Conservation (phyloP, 1,140 invertebrate genomes). For the Aphelenchoides avenae region DNA sequence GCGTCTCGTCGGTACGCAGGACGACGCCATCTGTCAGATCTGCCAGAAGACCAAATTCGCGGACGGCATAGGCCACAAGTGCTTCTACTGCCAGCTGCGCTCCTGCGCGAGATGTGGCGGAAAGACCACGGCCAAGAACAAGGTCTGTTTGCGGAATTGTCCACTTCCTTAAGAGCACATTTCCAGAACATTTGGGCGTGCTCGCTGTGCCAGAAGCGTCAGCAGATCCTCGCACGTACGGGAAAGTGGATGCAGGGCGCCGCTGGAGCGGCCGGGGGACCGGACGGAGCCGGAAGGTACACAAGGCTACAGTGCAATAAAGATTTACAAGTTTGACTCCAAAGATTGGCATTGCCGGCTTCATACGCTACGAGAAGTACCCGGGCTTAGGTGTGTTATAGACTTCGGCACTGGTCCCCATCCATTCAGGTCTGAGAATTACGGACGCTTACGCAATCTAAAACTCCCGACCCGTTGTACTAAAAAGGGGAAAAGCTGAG, state of each 20-base stretch:
- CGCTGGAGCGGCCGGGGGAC: conserved; percentile 10
- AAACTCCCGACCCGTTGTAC: too few relatives aligned
- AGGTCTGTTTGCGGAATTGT: conserved; percentile 39
- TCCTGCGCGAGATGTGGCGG: conserved; percentile 96
- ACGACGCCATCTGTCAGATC: conserved; percentile 59
- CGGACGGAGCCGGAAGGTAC: too few relatives aligned
- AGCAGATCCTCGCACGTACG: conserved; percentile 93
- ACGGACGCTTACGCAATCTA: too few relatives aligned
- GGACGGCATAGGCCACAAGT: conserved; percentile 78
- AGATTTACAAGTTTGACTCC: too few relatives aligned
- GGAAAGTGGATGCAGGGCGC: conserved; percentile 65
- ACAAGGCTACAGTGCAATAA: too few relatives aligned
- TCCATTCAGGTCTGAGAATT: too few relatives aligned
- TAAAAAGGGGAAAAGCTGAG: too few relatives aligned
- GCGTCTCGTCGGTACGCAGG: conserved; percentile 54
- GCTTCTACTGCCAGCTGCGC: conserved; percentile 90
- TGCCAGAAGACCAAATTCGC: conserved; percentile 35
- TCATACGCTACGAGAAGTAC: conserved; percentile 1
- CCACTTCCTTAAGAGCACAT: conserved; percentile 3
- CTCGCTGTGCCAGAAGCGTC: conserved; percentile 95
- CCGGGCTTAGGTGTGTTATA: neutral
- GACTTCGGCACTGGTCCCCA: too few relatives aligned
- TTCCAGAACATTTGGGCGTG: conserved; percentile 95
- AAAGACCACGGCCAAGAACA: conserved; percentile 67
- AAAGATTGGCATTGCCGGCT: conserved; percentile 1